These are phyloP conservation scores for Drosophila arawakana DNA, from an alignment of 1,140 invertebrate species.

Conservation along the genomic window DNA sequence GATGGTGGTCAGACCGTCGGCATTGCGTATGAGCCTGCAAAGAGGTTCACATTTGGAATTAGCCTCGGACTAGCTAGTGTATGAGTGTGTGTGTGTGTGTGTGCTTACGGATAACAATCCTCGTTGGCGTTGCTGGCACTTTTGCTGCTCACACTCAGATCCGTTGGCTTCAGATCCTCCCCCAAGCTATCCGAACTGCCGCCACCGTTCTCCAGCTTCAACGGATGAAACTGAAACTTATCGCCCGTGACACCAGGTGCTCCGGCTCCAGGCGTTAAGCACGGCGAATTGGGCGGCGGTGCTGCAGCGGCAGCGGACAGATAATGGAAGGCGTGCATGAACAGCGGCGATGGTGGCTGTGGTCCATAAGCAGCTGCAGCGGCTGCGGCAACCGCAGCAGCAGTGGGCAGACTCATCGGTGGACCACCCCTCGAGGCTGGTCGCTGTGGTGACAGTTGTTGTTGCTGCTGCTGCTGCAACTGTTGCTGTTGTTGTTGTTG, in stretches of 20 bases:
- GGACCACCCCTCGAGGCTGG: constrained; percentile 60
- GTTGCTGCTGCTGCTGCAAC: constrained; percentile 62
- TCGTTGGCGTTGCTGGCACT: constrained; percentile 44
- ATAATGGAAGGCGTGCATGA: constrained; percentile 84
- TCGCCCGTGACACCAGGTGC: constrained; percentile 41
- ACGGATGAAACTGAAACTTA: constrained; percentile 77
- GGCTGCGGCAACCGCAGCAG: constrained; percentile 75
- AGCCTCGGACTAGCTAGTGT: constrained; percentile 14
- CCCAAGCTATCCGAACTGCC: constrained; percentile 58
- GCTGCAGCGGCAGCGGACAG: constrained; percentile 65
- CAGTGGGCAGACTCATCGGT: constrained; percentile 69
- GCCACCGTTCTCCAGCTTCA: constrained; percentile 74
- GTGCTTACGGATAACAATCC: constrained; percentile 83
- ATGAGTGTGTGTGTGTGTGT: background rate
- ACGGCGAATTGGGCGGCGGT: constrained; percentile 74
- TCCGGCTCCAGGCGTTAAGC: constrained; percentile 52
- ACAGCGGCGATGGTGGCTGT: constrained; percentile 81
- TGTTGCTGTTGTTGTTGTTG: constrained; percentile 60
- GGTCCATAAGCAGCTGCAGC: constrained; percentile 80
- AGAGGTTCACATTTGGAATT: constrained; percentile 31
- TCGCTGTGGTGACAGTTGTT: constrained; percentile 61
- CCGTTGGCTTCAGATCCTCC: constrained; percentile 86
- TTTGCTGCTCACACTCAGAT: constrained; percentile 84
- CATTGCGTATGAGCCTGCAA: constrained; percentile 81
- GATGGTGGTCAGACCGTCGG: constrained; percentile 84